Evolutionary conservation across 2,888 invertebrate genomes (phyloP), one percentile per base, ranked within the genome.

Genomic region (Epistrophella euchroma): DNA sequence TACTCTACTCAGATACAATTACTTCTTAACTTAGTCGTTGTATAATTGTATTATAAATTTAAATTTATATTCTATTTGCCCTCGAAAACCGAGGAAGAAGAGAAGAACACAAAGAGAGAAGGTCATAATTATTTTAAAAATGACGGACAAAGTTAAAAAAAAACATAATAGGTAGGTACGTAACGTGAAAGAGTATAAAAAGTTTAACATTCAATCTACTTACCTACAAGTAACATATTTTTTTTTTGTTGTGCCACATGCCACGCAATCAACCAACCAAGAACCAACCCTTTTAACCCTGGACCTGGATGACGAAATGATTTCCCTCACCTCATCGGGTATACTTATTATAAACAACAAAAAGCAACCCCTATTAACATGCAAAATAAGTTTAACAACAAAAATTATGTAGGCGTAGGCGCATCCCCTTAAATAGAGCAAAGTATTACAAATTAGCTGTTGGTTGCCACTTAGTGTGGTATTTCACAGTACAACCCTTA

Each of bases 301-400:
- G 32, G n/a, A 47, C n/a, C n/a, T n/a, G n/a, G n/a, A 19, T 47
- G 47, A 19, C 19, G 50, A 52, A 28, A n/a, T n/a, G 52, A 52
- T 52, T 52, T 52, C n/a, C 52, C 52, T 52, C 52, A 52, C 15
- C 25, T 52, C 52, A 52, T 25, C 52, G 52, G 52, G 25, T 52
- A 25, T 25, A 52, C 28, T 52, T 13, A 56, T 56, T 56, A 32
- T 37, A 60, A 60, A 60, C 19, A 60, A 60, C 35, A 60, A 19
- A 19, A 60, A 15, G 37, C 19, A 60, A 60, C 60, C 77, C 81
- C 56, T 32, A 73, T 77, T 71, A 78, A 74, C 74, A 82, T 86
- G 82, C 71, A 86, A 78, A 82, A 74, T 73, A 71, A 58, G 40
- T 60, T 74, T 74, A 82, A 86, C 73, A 70, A 74, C 56, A 55